Evolutionary conservation across 2,888 invertebrate genomes (phyloP).

Genomic region (Mantis religiosa): DNA sequence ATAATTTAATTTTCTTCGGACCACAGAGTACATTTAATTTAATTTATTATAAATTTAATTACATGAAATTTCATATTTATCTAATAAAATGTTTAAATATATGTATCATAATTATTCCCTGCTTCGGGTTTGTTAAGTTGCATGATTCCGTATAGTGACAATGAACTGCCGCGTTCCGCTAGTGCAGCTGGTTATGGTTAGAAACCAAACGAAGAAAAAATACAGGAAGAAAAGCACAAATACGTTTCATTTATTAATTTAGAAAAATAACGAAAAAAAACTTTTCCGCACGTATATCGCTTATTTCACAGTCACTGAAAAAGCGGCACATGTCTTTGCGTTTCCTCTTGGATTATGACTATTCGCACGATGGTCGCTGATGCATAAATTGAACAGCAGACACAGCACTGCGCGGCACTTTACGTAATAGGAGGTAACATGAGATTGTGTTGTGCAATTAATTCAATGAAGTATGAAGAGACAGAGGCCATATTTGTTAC

Average conservation of each 20-base stretch:
- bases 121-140: background rate
- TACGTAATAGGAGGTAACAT: background rate
- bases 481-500: no score
- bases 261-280: background rate
- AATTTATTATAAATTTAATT: no score
- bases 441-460: background rate
- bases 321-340: background rate
- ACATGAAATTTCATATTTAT: no score
- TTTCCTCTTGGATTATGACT: background rate
- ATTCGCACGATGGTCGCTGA: background rate
- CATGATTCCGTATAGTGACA: background rate
- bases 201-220: background rate
- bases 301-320: no score
- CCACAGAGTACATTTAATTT: no score
- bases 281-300: no score
- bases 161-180: background rate
- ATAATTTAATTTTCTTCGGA: background rate
- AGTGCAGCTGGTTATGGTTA: background rate
- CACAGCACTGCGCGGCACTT: background rate
- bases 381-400: background rate
- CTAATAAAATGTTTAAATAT: no score
- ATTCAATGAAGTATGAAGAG: no score
- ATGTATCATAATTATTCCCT: background rate
- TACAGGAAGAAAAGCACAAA: background rate
- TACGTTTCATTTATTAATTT: background rate